phyloP scores from a whole-genome alignment of 2,797 vertebrate genomes.

The Lophius americanus region DNA sequence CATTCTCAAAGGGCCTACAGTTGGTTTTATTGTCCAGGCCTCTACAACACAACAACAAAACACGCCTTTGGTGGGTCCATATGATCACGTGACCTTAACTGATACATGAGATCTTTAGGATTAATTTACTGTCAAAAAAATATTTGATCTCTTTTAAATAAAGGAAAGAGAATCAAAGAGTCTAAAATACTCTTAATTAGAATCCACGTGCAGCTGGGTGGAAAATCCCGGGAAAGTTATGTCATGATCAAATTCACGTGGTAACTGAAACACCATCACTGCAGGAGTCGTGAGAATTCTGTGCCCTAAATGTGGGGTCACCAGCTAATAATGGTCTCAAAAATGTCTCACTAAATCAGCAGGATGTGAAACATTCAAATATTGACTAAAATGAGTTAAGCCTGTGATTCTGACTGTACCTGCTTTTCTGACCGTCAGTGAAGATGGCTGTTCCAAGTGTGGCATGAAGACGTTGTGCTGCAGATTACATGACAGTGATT shows the following conservation, averaged over 20 bases:
- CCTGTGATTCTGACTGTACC: constrained; percentile 14
- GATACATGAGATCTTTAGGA: neutral
- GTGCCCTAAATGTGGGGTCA: constrained; percentile 16
- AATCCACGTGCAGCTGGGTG: constrained; percentile 13
- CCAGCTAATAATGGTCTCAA: neutral
- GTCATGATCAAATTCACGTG: constrained; percentile 25
- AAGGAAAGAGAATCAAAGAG: neutral
- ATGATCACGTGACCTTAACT: neutral
- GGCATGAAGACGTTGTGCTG: constrained; percentile 12
- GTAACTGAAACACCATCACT: constrained; percentile 23
- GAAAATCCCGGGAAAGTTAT: neutral
- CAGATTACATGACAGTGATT: constrained; percentile 11
- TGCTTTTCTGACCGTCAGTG: neutral
- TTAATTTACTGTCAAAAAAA: neutral
- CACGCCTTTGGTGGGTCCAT: neutral
- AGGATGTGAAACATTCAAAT: constrained; percentile 18
- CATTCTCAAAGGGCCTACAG: too few species aligned
- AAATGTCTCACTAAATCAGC: neutral
- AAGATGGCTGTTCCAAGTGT: constrained; percentile 3
- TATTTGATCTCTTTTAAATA: constrained; percentile 2
- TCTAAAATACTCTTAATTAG: constrained; percentile 3
- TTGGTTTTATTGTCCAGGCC: neutral
- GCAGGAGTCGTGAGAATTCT: constrained; percentile 33
- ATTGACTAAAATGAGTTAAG: constrained; percentile 13
- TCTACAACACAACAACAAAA: neutral